Evolutionary conservation across 2,113 vertebrate genomes (phyloP).

Genomic region (Labeo rohita): DNA sequence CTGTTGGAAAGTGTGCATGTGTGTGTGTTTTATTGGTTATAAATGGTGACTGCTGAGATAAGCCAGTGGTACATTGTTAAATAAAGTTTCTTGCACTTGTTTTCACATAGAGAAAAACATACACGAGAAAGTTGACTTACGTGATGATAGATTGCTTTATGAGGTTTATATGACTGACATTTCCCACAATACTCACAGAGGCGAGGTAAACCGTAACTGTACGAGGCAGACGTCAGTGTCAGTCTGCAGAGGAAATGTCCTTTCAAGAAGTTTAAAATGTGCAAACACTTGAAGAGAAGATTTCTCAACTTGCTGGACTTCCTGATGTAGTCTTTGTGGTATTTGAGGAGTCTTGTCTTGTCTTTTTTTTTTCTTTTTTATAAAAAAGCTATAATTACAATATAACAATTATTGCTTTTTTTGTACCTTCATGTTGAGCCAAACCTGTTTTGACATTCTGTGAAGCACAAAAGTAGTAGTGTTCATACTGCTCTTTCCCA

Average conservation of each 20-base stretch:
- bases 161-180: constrained; percentile 18
- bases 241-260: background rate
- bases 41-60: background rate
- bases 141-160: constrained; percentile 5
- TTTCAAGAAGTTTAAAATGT: background rate
- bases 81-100: background rate
- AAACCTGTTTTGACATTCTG: background rate
- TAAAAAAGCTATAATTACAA: background rate
- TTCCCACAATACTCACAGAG: constrained; percentile 2
- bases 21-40: constrained; percentile 24
- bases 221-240: background rate
- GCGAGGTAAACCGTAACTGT: background rate
- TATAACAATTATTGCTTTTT: background rate
- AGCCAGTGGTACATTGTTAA: background rate
- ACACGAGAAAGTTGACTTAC: background rate
- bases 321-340: background rate
- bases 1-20: constrained; percentile 14
- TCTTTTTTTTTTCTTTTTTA: too few species aligned
- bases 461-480: background rate
- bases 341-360: background rate
- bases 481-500: background rate
- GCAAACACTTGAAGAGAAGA: background rate
- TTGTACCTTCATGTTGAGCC: background rate
- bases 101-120: background rate
- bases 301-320: background rate